A percentile compares a stretch with the other conserved stretches of the same genome.
Conservation (phyloP, 2,797 vertebrate species). For the Chromis chromis region DNA sequence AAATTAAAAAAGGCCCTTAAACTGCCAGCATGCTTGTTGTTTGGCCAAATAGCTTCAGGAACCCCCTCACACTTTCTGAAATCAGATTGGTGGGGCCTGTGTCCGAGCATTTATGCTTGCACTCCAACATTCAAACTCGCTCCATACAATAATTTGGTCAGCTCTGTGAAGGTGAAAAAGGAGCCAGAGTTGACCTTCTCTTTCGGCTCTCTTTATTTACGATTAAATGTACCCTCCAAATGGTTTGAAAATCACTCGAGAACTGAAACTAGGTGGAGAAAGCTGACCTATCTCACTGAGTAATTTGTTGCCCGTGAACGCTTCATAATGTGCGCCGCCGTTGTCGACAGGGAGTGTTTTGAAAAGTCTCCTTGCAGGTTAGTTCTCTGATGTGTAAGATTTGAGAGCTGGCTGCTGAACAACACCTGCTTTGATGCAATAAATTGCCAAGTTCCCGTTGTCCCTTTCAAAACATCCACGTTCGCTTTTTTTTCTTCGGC, state of each 20-base stretch:
- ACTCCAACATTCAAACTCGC: neutral
- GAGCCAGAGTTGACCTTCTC: neutral
- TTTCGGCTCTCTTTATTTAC: neutral
- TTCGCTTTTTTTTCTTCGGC: neutral
- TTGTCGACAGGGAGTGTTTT: neutral
- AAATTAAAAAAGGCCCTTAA: neutral
- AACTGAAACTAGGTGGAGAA: slow-evolving; percentile 16
- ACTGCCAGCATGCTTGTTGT: neutral
- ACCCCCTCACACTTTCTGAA: neutral
- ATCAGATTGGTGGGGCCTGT: neutral
- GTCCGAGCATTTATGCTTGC: neutral
- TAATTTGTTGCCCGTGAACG: slow-evolving; percentile 24
- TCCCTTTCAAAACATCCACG: neutral
- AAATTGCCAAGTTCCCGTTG: slow-evolving; percentile 19
- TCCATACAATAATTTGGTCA: neutral
- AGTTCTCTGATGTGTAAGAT: slow-evolving; percentile 21
- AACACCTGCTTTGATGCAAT: slow-evolving; percentile 9
- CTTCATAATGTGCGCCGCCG: slow-evolving; percentile 22
- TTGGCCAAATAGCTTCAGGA: neutral
- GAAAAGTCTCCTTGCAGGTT: neutral
- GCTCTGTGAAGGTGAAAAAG: neutral
- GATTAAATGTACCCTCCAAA: slow-evolving; percentile 16
- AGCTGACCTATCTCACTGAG: slow-evolving; percentile 9
- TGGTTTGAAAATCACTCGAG: slow-evolving; percentile 26
- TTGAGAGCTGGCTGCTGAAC: slow-evolving; percentile 11